These are phyloP conservation scores for Myiothlypis coronata DNA, from an alignment of 2,797 vertebrate species.

Conservation along the genomic window DNA sequence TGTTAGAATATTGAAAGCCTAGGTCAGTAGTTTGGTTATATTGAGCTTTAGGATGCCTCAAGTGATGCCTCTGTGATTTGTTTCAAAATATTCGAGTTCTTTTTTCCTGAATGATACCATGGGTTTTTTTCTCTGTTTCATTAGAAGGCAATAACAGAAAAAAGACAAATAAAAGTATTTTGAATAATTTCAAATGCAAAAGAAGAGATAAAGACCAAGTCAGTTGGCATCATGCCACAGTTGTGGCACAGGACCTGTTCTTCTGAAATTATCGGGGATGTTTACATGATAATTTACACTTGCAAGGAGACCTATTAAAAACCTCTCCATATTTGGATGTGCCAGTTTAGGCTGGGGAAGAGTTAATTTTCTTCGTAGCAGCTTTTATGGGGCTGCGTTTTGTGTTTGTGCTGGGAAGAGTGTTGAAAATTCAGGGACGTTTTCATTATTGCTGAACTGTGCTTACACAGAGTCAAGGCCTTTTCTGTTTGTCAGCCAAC, in stretches of 20 bases:
- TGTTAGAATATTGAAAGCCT: neutral
- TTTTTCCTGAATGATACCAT: neutral
- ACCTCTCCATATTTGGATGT: neutral
- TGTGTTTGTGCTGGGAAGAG: neutral
- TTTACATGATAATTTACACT: neutral
- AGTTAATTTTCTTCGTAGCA: neutral
- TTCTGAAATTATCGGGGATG: conserved; percentile 43
- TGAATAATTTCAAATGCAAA: conserved; percentile 45
- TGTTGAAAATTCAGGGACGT: fast-evolving
- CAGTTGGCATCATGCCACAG: neutral
- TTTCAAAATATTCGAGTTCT: neutral
- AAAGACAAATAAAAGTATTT: neutral
- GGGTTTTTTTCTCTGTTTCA: neutral
- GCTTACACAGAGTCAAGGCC: neutral
- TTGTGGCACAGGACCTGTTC: conserved; percentile 34
- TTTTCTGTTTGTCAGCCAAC: neutral
- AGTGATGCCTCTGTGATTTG: neutral
- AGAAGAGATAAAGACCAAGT: neutral
- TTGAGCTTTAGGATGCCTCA: neutral
- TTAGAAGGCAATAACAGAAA: neutral
- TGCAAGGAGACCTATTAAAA: conserved; percentile 3
- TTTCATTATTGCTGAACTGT: neutral
- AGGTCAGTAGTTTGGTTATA: neutral
- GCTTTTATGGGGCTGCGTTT: neutral
- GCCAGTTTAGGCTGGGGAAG: neutral